phyloP scores from a whole-genome alignment of 2,888 invertebrate genomes.

The Eucera pruinosa region DNA sequence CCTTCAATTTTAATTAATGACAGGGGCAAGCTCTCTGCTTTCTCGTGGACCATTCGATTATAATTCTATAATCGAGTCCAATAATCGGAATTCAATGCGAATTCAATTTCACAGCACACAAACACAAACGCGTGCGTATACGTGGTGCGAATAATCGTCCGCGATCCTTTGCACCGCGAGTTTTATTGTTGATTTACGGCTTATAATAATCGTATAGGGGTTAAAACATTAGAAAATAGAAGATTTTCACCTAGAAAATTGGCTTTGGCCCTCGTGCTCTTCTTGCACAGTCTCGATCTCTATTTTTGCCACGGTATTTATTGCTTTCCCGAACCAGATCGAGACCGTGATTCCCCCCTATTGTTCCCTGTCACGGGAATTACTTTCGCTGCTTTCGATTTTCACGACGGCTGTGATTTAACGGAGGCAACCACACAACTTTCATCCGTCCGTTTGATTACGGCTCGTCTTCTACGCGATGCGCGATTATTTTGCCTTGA shows the following conservation, averaged over 20 bases:
- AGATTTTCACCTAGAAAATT: conserved; percentile 27
- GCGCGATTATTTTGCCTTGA: conserved; percentile 11
- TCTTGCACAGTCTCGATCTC: background rate
- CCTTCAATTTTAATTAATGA: conserved; percentile 22
- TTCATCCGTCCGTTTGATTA: conserved; percentile 63
- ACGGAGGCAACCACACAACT: conserved; percentile 55
- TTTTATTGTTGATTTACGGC: background rate
- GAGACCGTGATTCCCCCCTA: conserved; percentile 51
- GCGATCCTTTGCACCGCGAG: background rate
- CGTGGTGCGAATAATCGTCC: background rate
- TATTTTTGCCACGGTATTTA: conserved; percentile 17
- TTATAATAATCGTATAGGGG: background rate
- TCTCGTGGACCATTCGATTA: background rate
- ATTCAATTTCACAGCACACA: background rate
- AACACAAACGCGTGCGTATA: background rate
- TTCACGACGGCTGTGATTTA: conserved; percentile 59
- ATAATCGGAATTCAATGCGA: background rate
- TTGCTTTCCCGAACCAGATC: conserved; percentile 49
- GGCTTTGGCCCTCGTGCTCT: background rate
- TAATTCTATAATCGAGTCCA: background rate
- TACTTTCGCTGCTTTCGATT: conserved; percentile 71
- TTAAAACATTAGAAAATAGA: too few relatives aligned
- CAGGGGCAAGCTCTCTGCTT: background rate
- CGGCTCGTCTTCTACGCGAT: conserved; percentile 19
- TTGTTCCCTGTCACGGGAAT: conserved; percentile 53